Percentiles rank a stretch among this genome's conserved stretches.
Conservation (phyloP, 2,888 invertebrate species). For the Blera fallax region DNA sequence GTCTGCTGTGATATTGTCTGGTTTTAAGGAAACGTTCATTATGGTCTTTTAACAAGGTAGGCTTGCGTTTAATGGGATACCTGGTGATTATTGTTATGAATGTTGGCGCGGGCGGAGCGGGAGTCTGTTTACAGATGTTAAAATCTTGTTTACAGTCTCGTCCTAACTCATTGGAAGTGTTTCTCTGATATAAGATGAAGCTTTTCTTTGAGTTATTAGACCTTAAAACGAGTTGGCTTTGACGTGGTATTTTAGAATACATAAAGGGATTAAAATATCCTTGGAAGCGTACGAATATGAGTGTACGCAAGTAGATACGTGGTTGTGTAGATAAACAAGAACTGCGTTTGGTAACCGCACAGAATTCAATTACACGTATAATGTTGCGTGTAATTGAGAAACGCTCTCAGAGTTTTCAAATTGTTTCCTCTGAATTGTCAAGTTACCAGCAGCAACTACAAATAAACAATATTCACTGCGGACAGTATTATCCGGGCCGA, state of each 20-base stretch:
- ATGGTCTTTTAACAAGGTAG: constrained; percentile 5
- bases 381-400: no score
- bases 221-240: not conserved
- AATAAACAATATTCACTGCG: no score
- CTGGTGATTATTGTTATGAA: constrained; percentile 24
- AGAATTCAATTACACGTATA: not conserved
- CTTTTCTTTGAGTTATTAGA: not conserved
- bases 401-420: no score
- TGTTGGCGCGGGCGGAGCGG: not conserved
- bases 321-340: not conserved
- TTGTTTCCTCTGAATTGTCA: no score
- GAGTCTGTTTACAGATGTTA: constrained; percentile 12
- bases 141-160: constrained; percentile 6
- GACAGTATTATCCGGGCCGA: no score
- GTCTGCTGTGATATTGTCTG: constrained; percentile 34
- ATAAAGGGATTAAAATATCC: not conserved
- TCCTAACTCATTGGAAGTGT: not conserved
- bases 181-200: not conserved
- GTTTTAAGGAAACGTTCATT: not conserved
- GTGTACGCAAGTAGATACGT: no score
- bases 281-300: not conserved
- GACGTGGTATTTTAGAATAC: not conserved
- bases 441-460: no score
- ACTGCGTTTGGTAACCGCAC: not conserved
- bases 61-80: constrained; percentile 9